A percentile compares a stretch with the other conserved stretches of the same genome.
Evolutionary conservation across 2,797 vertebrate genomes (phyloP).

Genomic region (Vultur gryphus): DNA sequence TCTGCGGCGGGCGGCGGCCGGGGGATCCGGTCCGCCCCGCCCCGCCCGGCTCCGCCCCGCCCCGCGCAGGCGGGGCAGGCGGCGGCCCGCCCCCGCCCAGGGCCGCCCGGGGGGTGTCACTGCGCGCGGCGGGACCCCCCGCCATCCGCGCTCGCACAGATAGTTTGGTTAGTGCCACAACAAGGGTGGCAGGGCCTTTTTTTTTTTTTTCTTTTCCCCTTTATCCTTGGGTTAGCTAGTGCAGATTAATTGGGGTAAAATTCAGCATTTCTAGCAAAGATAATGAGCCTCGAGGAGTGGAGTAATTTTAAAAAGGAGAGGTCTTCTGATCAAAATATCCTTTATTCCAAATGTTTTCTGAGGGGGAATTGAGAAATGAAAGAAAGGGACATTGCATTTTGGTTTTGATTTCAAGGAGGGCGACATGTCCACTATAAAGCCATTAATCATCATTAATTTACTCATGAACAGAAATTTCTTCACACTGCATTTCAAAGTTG

Average conservation of each 20-base stretch:
- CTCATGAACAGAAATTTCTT: not conserved
- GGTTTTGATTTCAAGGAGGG: not conserved
- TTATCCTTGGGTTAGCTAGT: not conserved
- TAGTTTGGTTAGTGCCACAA: rapidly evolving
- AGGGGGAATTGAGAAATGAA: not conserved
- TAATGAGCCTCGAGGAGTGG: not conserved
- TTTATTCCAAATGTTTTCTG: not conserved
- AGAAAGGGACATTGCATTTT: rapidly evolving
- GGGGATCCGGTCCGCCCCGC: not conserved
- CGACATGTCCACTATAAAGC: rapidly evolving
- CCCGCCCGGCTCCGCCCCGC: not conserved
- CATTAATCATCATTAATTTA: not conserved
- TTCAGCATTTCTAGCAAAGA: not conserved
- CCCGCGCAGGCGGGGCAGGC: not conserved
- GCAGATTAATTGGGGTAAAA: not conserved
- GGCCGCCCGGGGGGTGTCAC: not conserved
- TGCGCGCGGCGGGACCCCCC: not conserved
- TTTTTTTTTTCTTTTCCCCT: rapidly evolving
- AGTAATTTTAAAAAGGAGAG: not conserved
- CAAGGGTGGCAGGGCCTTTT: rapidly evolving
- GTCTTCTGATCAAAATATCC: not conserved
- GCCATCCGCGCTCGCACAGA: not conserved
- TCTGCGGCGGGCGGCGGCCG: not conserved
- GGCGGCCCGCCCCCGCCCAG: not conserved
- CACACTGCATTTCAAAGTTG: not conserved